A percentile compares a stretch with the other conserved stretches of the same genome.
These are phyloP conservation scores for Garrulus glandarius DNA, from an alignment of 2,797 vertebrate species.

Conservation along the genomic window DNA sequence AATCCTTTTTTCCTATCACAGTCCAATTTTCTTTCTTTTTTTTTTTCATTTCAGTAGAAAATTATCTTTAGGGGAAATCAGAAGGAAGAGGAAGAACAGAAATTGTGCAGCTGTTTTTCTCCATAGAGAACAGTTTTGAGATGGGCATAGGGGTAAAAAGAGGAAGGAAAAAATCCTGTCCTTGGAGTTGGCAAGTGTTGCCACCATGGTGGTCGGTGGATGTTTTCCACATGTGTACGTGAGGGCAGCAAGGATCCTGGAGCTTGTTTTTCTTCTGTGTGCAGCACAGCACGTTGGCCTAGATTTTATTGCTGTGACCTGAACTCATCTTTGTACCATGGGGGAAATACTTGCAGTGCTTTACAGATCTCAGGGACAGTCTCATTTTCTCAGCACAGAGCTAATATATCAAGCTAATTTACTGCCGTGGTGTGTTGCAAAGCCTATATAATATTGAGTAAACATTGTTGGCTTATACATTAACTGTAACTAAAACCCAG, in stretches of 20 bases:
- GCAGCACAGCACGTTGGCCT: constrained; percentile 52
- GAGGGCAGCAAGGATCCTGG: constrained; percentile 3
- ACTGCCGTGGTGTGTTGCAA: constrained; percentile 54
- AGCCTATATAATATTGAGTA: constrained; percentile 67
- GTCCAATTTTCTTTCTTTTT: accelerated
- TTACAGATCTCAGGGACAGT: constrained; percentile 35
- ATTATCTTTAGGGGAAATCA: neutral
- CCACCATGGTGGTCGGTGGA: neutral
- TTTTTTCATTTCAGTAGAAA: neutral
- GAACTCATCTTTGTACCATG: constrained; percentile 50
- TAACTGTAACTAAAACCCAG: constrained; percentile 69
- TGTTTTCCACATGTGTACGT: constrained; percentile 25
- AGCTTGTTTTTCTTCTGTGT: constrained; percentile 39
- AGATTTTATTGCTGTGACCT: constrained; percentile 68
- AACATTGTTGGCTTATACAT: constrained; percentile 69
- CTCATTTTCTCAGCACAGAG: constrained; percentile 62
- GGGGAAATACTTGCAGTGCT: constrained; percentile 50
- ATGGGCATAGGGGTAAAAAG: neutral
- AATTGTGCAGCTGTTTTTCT: neutral
- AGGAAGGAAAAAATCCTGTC: neutral
- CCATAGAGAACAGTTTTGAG: neutral
- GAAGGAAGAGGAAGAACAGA: neutral
- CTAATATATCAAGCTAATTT: constrained; percentile 69
- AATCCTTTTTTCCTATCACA: neutral
- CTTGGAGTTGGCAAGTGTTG: neutral